Evolutionary conservation across 1,140 invertebrate species (phyloP).

Genomic region (Cherax quadricarinatus): DNA sequence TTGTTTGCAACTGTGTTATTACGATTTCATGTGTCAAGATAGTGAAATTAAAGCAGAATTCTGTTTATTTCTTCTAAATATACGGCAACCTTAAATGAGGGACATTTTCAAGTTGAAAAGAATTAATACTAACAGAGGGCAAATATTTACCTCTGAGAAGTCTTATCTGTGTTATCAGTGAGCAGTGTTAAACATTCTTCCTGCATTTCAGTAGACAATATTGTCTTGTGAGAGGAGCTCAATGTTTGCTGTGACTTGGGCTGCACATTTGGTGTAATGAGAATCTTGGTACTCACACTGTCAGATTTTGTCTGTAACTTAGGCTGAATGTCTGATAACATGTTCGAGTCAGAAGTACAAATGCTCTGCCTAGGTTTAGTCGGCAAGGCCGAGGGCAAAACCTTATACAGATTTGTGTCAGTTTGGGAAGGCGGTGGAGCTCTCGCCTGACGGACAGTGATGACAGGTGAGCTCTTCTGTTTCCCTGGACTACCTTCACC

Average conservation of each 20-base stretch:
- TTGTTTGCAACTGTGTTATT: too few species aligned
- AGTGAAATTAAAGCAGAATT: too few species aligned
- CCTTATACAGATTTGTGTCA: not conserved
- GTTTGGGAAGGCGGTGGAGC: not conserved
- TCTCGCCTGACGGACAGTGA: constrained; percentile 16
- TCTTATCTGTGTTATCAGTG: constrained; percentile 16
- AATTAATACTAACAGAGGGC: too few species aligned
- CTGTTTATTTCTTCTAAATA: too few species aligned
- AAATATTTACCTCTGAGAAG: constrained; percentile 18
- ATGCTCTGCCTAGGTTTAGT: not conserved
- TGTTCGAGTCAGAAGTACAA: not conserved
- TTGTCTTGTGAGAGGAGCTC: not conserved
- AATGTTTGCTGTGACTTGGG: not conserved
- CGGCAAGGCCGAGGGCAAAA: not conserved
- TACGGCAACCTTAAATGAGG: too few species aligned
- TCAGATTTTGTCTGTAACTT: constrained; percentile 23
- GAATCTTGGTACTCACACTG: not conserved
- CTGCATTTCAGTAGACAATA: not conserved
- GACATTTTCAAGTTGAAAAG: too few species aligned
- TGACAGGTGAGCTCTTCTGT: constrained; percentile 5
- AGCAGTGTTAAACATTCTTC: constrained; percentile 1
- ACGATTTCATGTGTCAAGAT: too few species aligned
- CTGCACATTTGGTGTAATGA: constrained; percentile 4
- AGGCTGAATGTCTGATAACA: not conserved
- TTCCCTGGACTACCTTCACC: not conserved